phyloP scores from a whole-genome alignment of 2,888 invertebrate species.

The Nesidiocoris tenuis region DNA sequence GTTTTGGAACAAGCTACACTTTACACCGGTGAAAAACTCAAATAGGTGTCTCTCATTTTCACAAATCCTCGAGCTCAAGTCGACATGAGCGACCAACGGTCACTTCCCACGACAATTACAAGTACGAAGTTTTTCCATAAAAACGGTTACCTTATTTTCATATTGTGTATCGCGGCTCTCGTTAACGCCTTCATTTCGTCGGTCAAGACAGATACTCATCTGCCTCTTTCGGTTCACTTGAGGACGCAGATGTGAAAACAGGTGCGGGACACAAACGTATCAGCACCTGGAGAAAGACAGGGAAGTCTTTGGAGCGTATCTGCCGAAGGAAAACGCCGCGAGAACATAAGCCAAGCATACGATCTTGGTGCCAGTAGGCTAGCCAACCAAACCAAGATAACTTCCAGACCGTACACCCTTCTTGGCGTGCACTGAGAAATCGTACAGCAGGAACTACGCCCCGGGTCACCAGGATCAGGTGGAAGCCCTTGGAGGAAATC shows the following conservation, averaged over 20 bases:
- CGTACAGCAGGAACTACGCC: background rate
- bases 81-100: no score
- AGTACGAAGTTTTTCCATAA: background rate
- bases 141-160: background rate
- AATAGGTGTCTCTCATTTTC: no score
- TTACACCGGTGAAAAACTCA: no score
- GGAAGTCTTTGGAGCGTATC: conserved; percentile 21
- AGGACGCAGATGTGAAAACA: conserved; percentile 37
- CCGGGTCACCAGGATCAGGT: background rate
- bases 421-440: background rate
- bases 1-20: no score
- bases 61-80: no score
- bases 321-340: conserved; percentile 20
- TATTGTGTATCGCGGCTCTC: background rate
- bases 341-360: conserved; percentile 20
- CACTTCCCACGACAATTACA: background rate
- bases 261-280: conserved; percentile 25
- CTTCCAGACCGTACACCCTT: background rate
- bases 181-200: background rate
- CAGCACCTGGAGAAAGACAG: conserved; percentile 21
- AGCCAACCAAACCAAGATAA: background rate
- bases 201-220: conserved; percentile 27
- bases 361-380: conserved; percentile 2
- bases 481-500: background rate
- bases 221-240: conserved; percentile 7